phyloP scores from a whole-genome alignment of 2,888 invertebrate genomes.

The Drosophila paracracens region DNA sequence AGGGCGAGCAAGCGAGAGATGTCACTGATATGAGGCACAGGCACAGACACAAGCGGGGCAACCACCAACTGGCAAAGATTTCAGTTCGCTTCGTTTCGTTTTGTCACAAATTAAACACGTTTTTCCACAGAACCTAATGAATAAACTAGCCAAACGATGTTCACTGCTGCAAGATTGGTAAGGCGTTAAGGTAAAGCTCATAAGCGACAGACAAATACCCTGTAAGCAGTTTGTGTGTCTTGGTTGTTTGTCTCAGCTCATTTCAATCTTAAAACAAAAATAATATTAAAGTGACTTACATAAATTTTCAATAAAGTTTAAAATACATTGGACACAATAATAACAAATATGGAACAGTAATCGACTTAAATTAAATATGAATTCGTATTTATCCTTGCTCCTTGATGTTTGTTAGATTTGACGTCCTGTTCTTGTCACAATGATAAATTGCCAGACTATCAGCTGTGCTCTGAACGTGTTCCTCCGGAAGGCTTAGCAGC shows the following conservation, averaged over 20 bases:
- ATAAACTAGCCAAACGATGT: slow-evolving; percentile 72
- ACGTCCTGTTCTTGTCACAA: neutral
- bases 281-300: neutral
- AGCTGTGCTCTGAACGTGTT: neutral
- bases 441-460: neutral
- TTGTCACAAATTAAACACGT: slow-evolving; percentile 84
- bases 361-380: neutral
- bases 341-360: neutral
- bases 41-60: slow-evolving; percentile 24
- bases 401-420: neutral
- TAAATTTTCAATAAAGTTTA: neutral
- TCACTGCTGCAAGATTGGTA: slow-evolving; percentile 18
- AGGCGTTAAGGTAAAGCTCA: neutral
- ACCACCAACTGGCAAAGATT: slow-evolving; percentile 36
- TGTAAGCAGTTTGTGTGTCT: neutral
- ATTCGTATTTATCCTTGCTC: too few species aligned
- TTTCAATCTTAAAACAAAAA: neutral
- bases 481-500: neutral
- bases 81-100: slow-evolving; percentile 58
- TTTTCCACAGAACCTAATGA: slow-evolving; percentile 83
- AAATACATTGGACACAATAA: neutral
- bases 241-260: neutral
- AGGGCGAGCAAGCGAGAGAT: slow-evolving; percentile 45
- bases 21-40: slow-evolving; percentile 60
- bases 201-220: slow-evolving; percentile 24